These are phyloP conservation scores for Virgularia gustaviana DNA, from an alignment of 92 coral and sea anemone genomes.

Conservation along the genomic window DNA sequence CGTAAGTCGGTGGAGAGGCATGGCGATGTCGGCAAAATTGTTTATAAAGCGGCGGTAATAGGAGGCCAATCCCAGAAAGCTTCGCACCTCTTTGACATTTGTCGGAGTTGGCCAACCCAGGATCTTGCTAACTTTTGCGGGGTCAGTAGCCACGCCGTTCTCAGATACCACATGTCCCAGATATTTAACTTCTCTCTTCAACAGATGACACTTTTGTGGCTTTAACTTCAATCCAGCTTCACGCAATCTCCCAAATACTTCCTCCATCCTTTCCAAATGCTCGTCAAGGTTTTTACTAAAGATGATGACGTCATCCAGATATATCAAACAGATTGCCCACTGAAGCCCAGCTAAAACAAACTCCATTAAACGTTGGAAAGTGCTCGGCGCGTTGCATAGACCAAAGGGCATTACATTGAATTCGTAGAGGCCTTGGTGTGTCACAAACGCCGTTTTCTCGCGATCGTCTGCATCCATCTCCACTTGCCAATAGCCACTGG, in stretches of 20 bases:
- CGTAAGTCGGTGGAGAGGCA: conserved; percentile 29
- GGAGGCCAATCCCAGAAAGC: conserved; percentile 9
- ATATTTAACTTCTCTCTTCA: not conserved
- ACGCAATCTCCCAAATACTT: conserved; percentile 26
- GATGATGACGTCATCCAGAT: conserved; percentile 39
- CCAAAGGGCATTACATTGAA: conserved; percentile 52
- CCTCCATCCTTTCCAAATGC: conserved; percentile 8
- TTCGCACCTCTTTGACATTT: not conserved
- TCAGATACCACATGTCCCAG: conserved; percentile 36
- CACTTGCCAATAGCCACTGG: conserved; percentile 16
- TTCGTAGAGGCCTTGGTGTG: conserved; percentile 52
- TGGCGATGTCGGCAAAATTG: conserved; percentile 26
- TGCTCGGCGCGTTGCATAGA: conserved; percentile 37
- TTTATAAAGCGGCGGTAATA: conserved; percentile 28
- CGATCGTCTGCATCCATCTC: conserved; percentile 11
- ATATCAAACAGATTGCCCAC: conserved; percentile 45
- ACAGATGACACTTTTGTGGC: conserved; percentile 39
- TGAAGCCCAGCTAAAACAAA: conserved; percentile 26
- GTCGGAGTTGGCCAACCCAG: not conserved
- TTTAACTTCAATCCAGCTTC: conserved; percentile 46
- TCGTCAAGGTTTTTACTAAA: conserved; percentile 29
- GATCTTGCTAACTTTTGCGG: not conserved
- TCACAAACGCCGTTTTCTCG: conserved; percentile 60
- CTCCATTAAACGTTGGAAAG: conserved; percentile 47
- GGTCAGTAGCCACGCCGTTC: conserved; percentile 1